Base-by-base conservation (phyloP, 2,797 vertebrate genomes). In the Acipenser transmontanus region DNA sequence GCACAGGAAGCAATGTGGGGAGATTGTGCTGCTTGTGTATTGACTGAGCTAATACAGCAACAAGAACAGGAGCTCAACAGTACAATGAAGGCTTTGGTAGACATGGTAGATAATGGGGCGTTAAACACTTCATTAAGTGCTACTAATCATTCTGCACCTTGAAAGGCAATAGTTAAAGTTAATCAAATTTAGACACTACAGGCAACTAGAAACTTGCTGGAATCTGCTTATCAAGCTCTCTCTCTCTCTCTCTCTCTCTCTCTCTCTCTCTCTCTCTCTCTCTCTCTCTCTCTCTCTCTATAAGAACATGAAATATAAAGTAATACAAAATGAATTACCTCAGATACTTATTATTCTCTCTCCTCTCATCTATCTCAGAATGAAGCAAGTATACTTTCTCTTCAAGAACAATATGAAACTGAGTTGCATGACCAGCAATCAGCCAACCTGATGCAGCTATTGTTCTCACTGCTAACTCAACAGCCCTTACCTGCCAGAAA, bases 1-100 rank as follows among this genome's bases (percentile, higher is more conserved):
- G 20, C 49, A 7, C 70, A 72, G 62, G 63, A 69, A 64, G 64
- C 68, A 7, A 69, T 71, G 10, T 72, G 86, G 69, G 77, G 76
- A 6, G 69, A 82, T 17, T 87, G 80, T 67, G 70, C 72, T 7
- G 66, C 78, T 67, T 57, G 72, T 64, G 80, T 91, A 49, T 61
- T 92, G 70, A 79, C 52, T 13, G 76, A 71, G 59, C 76, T 91
- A 54, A 74, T 78, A 49, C 81, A 81, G 71, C 71, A 81, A 14
- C 90, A 92, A 12, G 86, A 91, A 0, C 57, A 72, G 47, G 82
- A 85, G 68, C 73, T 75, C 11, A 76, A 70, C 59, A 68, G 14
- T 8, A 61, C 85, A 59, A 74, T 87, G 70, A 64, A 72, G 51
- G 59, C 68, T 1, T 51, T 89, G 51, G 66, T 71, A 63, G 66